Percentiles rank a stretch among this genome's conserved stretches.
Evolutionary conservation across 2,888 invertebrate genomes (phyloP).

Genomic region (Eupithecia abbreviata): DNA sequence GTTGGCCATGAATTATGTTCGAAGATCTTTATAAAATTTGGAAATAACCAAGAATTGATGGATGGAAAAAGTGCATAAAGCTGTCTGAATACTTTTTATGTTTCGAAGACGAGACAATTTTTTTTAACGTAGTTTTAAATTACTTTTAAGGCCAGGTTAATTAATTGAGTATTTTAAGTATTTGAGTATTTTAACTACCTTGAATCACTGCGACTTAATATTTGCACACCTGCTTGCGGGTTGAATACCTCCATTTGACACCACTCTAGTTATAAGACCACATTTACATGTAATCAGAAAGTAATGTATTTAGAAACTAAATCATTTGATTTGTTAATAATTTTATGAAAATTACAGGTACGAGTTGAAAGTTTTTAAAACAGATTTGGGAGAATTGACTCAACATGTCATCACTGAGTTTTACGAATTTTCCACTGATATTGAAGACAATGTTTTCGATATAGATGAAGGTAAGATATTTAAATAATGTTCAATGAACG

Average conservation of each 20-base stretch:
- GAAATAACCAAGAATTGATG: not conserved
- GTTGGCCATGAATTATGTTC: not conserved
- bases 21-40: not conserved
- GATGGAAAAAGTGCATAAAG: not conserved
- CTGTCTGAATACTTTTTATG: not conserved
- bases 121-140: not conserved
- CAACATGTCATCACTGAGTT: not conserved
- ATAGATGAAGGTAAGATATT: conserved; percentile 3
- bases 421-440: not conserved
- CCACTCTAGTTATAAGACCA: no score
- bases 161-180: no score
- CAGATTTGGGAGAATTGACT: not conserved
- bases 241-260: no score
- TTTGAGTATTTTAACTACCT: no score
- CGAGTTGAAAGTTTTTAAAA: not conserved
- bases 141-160: not conserved
- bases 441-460: not conserved
- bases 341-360: not conserved
- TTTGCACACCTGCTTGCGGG: no score
- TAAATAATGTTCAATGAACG: not conserved
- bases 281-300: no score
- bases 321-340: not conserved
- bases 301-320: no score
- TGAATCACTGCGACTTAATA: no score
- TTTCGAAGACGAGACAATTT: not conserved